Percentiles rank a stretch among this genome's conserved stretches.
phyloP scores from a whole-genome alignment of 2,797 vertebrate species.

The Gallinago stenura region DNA sequence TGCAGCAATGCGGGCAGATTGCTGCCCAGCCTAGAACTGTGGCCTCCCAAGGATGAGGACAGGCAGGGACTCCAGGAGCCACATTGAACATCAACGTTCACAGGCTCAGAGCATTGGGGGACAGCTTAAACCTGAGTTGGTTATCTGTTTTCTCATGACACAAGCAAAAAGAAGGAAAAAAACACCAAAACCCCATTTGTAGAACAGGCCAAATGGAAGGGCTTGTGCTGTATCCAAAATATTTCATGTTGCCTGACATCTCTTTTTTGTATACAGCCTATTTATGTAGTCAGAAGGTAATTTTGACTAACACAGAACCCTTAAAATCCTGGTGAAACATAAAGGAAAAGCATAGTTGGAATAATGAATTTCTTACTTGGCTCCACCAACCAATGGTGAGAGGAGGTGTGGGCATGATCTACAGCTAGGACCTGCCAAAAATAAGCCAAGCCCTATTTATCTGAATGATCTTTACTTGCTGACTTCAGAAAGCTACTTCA shows the following conservation, averaged over 20 bases:
- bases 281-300: background rate
- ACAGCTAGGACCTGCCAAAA: constrained; percentile 38
- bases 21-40: background rate
- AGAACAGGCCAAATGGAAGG: background rate
- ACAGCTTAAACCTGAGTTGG: background rate
- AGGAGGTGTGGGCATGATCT: background rate
- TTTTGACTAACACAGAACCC: background rate
- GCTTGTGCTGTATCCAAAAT: background rate
- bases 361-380: constrained; percentile 2
- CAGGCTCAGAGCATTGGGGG: background rate
- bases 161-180: background rate
- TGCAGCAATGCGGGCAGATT: background rate
- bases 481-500: constrained; percentile 55
- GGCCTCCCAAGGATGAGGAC: background rate
- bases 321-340: background rate
- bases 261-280: background rate
- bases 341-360: background rate
- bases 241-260: background rate
- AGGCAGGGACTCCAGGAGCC: background rate
- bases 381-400: background rate
- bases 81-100: rapidly evolving
- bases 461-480: constrained; percentile 44
- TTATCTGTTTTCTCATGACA: background rate
- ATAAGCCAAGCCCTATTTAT: constrained; percentile 54
- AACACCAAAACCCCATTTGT: background rate